A percentile compares a stretch with the other conserved stretches of the same genome.
phyloP scores from a whole-genome alignment of 2,797 vertebrate genomes.

The Rhadinocentrus ornatus region DNA sequence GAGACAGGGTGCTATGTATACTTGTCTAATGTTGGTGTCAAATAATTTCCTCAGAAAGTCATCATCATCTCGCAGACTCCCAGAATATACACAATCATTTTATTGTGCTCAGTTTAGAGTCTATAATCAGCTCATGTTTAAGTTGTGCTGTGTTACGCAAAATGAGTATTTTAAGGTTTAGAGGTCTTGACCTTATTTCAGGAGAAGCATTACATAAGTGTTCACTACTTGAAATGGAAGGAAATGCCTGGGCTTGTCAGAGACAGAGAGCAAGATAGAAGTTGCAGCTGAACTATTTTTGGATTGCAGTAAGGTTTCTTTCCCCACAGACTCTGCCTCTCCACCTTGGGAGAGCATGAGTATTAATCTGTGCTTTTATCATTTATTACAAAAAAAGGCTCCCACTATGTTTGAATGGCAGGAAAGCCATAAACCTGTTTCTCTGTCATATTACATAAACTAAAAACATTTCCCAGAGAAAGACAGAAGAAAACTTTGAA shows the following conservation, averaged over 20 bases:
- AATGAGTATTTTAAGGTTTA: constrained; percentile 19
- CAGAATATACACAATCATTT: constrained; percentile 5
- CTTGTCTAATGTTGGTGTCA: constrained; percentile 22
- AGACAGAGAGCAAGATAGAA: constrained; percentile 43
- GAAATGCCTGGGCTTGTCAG: constrained; percentile 61
- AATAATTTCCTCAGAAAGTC: constrained; percentile 50
- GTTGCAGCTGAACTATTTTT: constrained; percentile 66
- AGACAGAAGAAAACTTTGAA: constrained; percentile 39
- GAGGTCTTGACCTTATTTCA: constrained; percentile 45
- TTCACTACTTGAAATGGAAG: constrained; percentile 52
- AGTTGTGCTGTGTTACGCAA: constrained; percentile 4
- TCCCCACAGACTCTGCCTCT: constrained; percentile 43
- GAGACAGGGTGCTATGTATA: constrained; percentile 1
- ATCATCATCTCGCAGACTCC: constrained; percentile 10
- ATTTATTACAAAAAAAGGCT: constrained; percentile 56
- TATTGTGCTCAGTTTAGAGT: constrained; percentile 10
- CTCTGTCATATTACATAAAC: constrained; percentile 45
- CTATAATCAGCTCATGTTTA: neutral
- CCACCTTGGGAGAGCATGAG: constrained; percentile 52
- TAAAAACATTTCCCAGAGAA: constrained; percentile 38
- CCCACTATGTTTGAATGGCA: constrained; percentile 54
- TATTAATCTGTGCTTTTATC: constrained; percentile 67
- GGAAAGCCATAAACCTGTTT: constrained; percentile 51
- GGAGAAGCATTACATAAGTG: constrained; percentile 51
- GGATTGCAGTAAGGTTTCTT: constrained; percentile 62